phyloP scores from a whole-genome alignment of 2,888 invertebrate genomes.

The Rotaria socialis region DNA sequence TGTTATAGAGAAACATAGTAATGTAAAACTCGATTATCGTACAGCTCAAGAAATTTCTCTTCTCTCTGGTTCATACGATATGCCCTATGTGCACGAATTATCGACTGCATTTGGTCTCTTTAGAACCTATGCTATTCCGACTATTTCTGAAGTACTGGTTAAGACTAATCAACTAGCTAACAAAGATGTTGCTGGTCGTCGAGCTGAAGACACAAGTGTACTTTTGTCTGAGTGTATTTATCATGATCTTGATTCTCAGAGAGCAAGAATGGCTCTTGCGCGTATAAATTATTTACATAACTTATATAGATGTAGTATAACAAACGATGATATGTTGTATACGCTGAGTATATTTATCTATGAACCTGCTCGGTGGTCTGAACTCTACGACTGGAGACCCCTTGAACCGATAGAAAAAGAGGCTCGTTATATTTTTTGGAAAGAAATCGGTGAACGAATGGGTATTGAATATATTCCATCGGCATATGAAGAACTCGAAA shows the following conservation, averaged over 20 bases:
- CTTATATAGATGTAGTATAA: neutral
- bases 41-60: neutral
- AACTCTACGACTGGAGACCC: neutral
- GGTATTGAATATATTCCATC: neutral
- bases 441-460: neutral
- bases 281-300: neutral
- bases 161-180: neutral
- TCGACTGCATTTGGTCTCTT: neutral
- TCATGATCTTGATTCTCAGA: neutral
- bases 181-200: neutral
- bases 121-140: neutral
- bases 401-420: neutral
- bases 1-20: neutral
- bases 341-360: neutral
- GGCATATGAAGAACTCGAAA: neutral
- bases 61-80: neutral
- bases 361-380: neutral
- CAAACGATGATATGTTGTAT: neutral
- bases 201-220: neutral
- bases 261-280: neutral
- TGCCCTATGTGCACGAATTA: neutral
- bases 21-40: neutral
- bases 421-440: neutral
- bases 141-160: neutral
- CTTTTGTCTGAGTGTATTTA: neutral